Evolutionary conservation across 2,797 vertebrate species (phyloP).

Genomic region (Neoniphon sammara): DNA sequence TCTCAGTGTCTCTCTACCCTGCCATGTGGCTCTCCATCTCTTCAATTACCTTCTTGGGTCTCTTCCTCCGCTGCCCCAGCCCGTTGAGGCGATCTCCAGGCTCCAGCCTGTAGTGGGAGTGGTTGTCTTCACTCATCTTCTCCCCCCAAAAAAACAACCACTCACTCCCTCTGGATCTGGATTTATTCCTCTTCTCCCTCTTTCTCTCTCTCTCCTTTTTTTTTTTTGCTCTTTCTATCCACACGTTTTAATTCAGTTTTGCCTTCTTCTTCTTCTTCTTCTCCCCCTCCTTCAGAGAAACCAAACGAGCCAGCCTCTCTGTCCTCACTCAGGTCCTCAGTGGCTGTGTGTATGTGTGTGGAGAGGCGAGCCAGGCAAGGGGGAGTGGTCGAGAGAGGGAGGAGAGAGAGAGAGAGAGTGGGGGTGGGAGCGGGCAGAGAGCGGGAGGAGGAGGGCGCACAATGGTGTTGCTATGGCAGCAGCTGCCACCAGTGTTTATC

Average conservation of each 20-base stretch:
- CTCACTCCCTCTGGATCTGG: constrained; percentile 3
- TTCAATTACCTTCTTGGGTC: constrained; percentile 90
- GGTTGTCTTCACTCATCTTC: constrained; percentile 90
- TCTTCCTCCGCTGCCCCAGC: constrained; percentile 86
- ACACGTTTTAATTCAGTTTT: background rate
- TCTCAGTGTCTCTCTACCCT: background rate
- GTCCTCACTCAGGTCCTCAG: constrained; percentile 67
- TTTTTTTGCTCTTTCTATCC: constrained; percentile 37
- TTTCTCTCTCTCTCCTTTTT: background rate
- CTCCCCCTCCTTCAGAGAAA: constrained; percentile 61
- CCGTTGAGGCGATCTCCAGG: constrained; percentile 89
- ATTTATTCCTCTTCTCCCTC: constrained; percentile 36
- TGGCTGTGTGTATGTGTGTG: constrained; percentile 64
- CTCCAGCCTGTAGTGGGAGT: constrained; percentile 88
- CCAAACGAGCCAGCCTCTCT: constrained; percentile 65
- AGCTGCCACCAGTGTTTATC: constrained; percentile 92
- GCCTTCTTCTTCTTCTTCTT: constrained; percentile 1
- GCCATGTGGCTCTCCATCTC: constrained; percentile 35
- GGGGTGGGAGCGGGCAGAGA: constrained; percentile 61
- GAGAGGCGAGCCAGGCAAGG: constrained; percentile 71
- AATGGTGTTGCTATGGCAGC: constrained; percentile 91
- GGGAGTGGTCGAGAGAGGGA: constrained; percentile 46
- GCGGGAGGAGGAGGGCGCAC: constrained; percentile 74
- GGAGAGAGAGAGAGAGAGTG: constrained; percentile 37
- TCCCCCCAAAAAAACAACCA: constrained; percentile 16